Evolutionary conservation across 2,797 vertebrate species (phyloP).

Genomic region (Microctenopoma steveboyesi): DNA sequence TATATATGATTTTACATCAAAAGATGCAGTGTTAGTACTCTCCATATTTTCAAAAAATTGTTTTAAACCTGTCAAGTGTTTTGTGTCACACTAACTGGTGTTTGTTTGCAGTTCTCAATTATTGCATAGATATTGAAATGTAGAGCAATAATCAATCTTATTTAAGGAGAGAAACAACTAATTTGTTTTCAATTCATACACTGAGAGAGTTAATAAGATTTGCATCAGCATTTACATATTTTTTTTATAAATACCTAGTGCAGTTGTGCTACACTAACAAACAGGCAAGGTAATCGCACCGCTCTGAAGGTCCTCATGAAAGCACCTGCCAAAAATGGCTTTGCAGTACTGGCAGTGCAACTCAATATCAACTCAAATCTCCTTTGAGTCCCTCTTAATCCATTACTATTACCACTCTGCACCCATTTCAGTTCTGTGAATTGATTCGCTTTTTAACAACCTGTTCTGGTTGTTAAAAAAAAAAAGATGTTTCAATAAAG

Average conservation of each 20-base stretch:
- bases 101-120: too few species aligned
- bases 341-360: conserved; percentile 40
- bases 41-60: too few species aligned
- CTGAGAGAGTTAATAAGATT: too few species aligned
- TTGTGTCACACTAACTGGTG: too few species aligned
- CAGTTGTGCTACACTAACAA: conserved; percentile 43
- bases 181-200: too few species aligned
- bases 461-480: conserved; percentile 19
- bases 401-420: conserved; percentile 56
- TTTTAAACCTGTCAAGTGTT: too few species aligned
- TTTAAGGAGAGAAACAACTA: too few species aligned
- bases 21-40: too few species aligned
- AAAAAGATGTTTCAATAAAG: conserved; percentile 18
- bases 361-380: conserved; percentile 65
- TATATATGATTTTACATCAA: conserved; percentile 4
- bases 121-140: too few species aligned
- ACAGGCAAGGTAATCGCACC: conserved; percentile 61
- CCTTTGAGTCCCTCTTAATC: conserved; percentile 57
- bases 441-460: conserved; percentile 45
- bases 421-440: conserved; percentile 39
- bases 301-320: conserved; percentile 60
- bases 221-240: too few species aligned
- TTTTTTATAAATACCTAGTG: conserved; percentile 23
- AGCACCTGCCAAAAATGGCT: conserved; percentile 70
- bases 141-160: too few species aligned